Evolutionary conservation across 2,113 vertebrate genomes (phyloP).

Genomic region (Gymnobelideus leadbeateri): DNA sequence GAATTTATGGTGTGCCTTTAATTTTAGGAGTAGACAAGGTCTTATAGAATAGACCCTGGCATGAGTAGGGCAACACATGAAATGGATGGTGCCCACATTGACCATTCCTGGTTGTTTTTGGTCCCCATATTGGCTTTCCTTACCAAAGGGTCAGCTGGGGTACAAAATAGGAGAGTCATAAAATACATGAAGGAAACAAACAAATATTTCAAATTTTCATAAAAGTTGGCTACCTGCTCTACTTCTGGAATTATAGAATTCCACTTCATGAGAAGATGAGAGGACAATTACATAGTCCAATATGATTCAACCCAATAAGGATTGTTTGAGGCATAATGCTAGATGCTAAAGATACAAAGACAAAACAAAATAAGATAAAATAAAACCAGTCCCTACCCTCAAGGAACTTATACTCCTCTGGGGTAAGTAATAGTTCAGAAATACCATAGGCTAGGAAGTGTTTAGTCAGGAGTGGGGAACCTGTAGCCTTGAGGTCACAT

Average conservation of each 20-base stretch:
- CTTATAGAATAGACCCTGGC: neutral
- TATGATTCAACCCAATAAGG: neutral
- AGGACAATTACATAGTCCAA: neutral
- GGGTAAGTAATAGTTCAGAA: neutral
- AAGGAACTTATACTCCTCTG: neutral
- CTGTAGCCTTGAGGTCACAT: no score
- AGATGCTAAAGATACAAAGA: neutral
- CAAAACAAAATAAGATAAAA: neutral
- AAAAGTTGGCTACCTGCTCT: neutral
- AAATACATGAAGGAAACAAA: slow-evolving; percentile 26
- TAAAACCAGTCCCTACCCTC: neutral
- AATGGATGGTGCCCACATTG: neutral
- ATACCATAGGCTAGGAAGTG: neutral
- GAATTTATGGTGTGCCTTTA: slow-evolving; percentile 23
- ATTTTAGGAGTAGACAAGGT: neutral
- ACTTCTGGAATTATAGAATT: neutral
- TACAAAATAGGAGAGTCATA: neutral
- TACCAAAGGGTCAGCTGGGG: neutral
- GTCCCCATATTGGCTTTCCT: neutral
- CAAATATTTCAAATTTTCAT: slow-evolving; percentile 3
- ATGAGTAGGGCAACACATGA: neutral
- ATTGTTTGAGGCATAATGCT: neutral
- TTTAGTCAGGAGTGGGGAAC: no score
- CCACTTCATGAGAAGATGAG: neutral
- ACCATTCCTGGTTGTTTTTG: neutral